Evolutionary conservation across 2,797 vertebrate genomes (phyloP).

Genomic region (Peromyscus attwateri): DNA sequence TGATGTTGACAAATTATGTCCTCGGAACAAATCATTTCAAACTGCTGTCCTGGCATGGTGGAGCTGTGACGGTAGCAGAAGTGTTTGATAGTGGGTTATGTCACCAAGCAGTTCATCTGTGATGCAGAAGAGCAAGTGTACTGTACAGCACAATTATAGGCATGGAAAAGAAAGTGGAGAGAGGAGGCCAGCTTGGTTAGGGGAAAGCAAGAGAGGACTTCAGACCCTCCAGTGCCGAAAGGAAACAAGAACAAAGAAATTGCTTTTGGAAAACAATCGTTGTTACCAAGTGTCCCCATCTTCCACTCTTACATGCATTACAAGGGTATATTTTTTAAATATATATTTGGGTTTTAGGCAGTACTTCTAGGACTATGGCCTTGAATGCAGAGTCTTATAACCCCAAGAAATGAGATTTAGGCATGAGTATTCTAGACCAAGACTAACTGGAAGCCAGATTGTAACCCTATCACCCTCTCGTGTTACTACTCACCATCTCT

Average conservation of each 20-base stretch:
- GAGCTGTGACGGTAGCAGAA: background rate
- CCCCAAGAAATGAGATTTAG: background rate
- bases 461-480: background rate
- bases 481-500: background rate
- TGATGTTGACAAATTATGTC: background rate
- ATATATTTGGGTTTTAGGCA: background rate
- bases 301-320: background rate
- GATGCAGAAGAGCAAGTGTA: background rate
- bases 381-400: background rate
- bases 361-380: background rate
- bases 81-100: background rate
- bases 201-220: too few relatives aligned
- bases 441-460: background rate
- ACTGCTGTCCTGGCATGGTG: background rate
- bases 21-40: background rate
- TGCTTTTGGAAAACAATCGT: background rate
- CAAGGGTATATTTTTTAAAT: background rate
- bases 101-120: background rate
- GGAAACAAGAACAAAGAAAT: background rate
- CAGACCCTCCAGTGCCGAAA: background rate
- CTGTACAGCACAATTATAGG: accelerated
- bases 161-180: background rate
- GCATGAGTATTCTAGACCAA: background rate
- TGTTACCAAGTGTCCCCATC: too few relatives aligned
- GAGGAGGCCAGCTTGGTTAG: background rate